These are phyloP conservation scores for Ctenopoma multispine DNA, from an alignment of 2,797 vertebrate genomes.

Conservation along the genomic window DNA sequence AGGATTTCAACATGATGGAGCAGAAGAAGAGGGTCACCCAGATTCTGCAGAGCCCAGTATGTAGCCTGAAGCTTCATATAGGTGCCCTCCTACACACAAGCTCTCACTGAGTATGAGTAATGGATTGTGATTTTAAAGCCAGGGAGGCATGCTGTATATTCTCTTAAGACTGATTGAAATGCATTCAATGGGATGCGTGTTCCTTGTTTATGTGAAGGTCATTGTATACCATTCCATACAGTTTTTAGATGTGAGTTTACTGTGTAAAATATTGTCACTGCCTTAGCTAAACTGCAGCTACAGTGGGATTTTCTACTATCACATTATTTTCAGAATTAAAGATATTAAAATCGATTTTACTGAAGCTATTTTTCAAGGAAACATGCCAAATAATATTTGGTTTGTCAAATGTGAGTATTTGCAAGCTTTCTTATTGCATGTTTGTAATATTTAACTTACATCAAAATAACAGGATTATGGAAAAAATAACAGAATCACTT, in stretches of 20 bases:
- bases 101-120: slow-evolving; percentile 60
- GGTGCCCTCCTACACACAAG: slow-evolving; percentile 60
- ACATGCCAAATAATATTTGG: not conserved
- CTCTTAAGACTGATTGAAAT: slow-evolving; percentile 16
- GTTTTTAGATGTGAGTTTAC: not conserved
- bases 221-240: slow-evolving; percentile 4
- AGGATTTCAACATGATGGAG: slow-evolving; percentile 99
- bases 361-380: not conserved
- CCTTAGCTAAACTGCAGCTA: not conserved
- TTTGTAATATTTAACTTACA: not conserved
- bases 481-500: not conserved
- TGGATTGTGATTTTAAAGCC: slow-evolving; percentile 41
- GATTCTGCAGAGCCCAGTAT: slow-evolving; percentile 95
- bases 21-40: slow-evolving; percentile 97
- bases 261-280: not conserved
- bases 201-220: slow-evolving; percentile 13
- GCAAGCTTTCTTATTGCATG: not conserved
- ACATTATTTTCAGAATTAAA: not conserved
- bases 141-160: slow-evolving; percentile 13
- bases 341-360: not conserved
- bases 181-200: no score
- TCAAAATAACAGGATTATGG: not conserved
- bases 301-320: not conserved
- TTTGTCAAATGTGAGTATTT: not conserved
- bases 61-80: slow-evolving; percentile 51